Percentiles rank a stretch among this genome's conserved stretches.
Conservation (phyloP, 2,888 invertebrate species). For the Cremastinae sp. region DNA sequence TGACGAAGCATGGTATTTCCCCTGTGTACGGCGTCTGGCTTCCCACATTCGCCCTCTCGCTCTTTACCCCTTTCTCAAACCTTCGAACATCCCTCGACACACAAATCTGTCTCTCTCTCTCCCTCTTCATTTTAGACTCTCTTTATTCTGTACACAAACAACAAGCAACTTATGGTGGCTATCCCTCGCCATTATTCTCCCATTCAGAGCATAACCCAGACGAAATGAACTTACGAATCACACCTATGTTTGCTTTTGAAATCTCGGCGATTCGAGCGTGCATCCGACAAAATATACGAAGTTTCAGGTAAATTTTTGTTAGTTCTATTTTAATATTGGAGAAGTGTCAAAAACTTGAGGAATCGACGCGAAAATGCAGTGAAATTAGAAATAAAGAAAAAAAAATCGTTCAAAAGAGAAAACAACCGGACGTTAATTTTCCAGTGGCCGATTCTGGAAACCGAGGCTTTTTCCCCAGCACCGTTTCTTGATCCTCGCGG, state of each 20-base stretch:
- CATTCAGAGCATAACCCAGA: conserved; percentile 26
- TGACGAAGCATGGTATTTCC: conserved; percentile 80
- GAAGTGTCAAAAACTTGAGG: no score
- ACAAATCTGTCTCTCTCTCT: conserved; percentile 27
- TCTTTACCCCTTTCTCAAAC: conserved; percentile 36
- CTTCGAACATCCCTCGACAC: conserved; percentile 17
- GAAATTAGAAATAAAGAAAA: no score
- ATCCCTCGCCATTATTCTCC: conserved; percentile 56
- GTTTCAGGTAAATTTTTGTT: no score
- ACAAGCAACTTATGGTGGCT: conserved; percentile 48
- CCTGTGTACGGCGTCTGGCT: conserved; percentile 77
- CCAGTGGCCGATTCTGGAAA: conserved; percentile 73
- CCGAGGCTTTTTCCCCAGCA: conserved; percentile 32
- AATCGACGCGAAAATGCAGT: no score
- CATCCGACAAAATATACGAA: no score
- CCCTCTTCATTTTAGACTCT: no score
- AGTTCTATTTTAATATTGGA: no score
- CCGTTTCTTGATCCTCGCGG: background rate
- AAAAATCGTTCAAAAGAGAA: no score
- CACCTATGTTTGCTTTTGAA: conserved; percentile 63
- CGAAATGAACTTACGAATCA: conserved; percentile 56
- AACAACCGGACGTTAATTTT: conserved; percentile 76
- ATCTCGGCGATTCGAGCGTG: no score
- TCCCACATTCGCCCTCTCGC: conserved; percentile 59
- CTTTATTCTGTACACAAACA: no score